These are phyloP conservation scores for Chromobotia macracanthus DNA, from an alignment of 2,797 vertebrate species.

Conservation along the genomic window DNA sequence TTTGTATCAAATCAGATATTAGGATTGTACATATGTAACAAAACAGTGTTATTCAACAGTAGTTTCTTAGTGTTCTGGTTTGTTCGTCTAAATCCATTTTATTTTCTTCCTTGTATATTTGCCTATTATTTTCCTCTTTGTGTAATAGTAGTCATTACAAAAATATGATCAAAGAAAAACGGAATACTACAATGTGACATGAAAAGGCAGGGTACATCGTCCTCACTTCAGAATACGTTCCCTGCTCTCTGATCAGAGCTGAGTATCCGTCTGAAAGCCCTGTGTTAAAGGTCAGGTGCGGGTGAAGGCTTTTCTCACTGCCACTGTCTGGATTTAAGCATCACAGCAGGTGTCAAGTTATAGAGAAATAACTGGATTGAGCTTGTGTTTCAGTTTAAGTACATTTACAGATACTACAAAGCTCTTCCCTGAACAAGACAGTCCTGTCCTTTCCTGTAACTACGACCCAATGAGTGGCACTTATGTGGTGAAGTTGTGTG, in stretches of 20 bases:
- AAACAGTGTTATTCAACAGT: too few species aligned
- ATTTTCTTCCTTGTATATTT: too few species aligned
- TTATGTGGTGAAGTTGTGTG: not conserved
- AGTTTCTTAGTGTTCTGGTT: too few species aligned
- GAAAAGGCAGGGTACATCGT: not conserved
- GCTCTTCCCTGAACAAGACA: slow-evolving; percentile 39
- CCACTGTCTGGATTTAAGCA: slow-evolving; percentile 44
- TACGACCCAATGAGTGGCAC: not conserved
- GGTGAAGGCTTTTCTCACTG: slow-evolving; percentile 37
- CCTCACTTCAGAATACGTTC: not conserved
- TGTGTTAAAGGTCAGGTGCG: slow-evolving; percentile 1
- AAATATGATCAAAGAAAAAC: not conserved
- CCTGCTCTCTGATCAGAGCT: not conserved
- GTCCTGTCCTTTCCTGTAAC: not conserved
- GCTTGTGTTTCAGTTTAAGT: slow-evolving; percentile 43
- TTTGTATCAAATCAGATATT: too few species aligned
- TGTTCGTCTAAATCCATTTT: too few species aligned
- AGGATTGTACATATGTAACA: too few species aligned
- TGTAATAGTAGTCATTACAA: not conserved
- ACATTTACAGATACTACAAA: slow-evolving; percentile 57
- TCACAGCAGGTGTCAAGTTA: slow-evolving; percentile 35
- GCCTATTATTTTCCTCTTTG: too few species aligned
- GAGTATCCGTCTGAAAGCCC: slow-evolving; percentile 5
- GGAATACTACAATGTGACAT: not conserved
- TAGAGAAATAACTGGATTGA: slow-evolving; percentile 49